Conservation (phyloP, 2,888 invertebrate genomes). For the Myopa tessellatipennis region DNA sequence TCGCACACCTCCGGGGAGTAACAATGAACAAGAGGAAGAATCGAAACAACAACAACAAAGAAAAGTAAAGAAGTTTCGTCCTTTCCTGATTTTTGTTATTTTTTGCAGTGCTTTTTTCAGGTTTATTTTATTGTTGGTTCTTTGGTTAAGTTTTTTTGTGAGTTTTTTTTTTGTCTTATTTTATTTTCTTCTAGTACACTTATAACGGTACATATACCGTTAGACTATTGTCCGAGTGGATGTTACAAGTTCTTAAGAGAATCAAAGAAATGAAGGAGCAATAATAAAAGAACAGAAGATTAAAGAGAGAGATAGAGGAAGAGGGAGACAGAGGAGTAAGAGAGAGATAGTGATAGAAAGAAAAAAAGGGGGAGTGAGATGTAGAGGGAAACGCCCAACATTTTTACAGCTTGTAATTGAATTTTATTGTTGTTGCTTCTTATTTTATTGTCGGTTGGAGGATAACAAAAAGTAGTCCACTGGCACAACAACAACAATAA, state of each 20-base stretch:
- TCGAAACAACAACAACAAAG: not conserved
- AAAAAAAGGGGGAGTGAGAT: not conserved
- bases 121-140: no score
- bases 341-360: no score
- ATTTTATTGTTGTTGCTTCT: not conserved
- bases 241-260: no score
- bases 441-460: not conserved
- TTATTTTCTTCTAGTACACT: no score
- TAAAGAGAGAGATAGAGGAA: not conserved
- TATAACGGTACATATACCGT: no score
- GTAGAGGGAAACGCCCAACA: not conserved
- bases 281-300: not conserved
- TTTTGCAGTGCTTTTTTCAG: no score
- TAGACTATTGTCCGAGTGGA: no score
- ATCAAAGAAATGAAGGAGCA: no score
- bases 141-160: no score
- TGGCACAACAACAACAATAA: not conserved
- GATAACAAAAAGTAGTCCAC: not conserved
- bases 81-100: no score
- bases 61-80: no score
- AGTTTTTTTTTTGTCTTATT: no score
- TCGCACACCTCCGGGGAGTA: not conserved
- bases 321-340: not conserved
- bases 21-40: not conserved
- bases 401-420: not conserved